Percentiles rank a stretch among this genome's conserved stretches.
Evolutionary conservation across 2,888 invertebrate species (phyloP).

Genomic region (Schizaphis graminum): DNA sequence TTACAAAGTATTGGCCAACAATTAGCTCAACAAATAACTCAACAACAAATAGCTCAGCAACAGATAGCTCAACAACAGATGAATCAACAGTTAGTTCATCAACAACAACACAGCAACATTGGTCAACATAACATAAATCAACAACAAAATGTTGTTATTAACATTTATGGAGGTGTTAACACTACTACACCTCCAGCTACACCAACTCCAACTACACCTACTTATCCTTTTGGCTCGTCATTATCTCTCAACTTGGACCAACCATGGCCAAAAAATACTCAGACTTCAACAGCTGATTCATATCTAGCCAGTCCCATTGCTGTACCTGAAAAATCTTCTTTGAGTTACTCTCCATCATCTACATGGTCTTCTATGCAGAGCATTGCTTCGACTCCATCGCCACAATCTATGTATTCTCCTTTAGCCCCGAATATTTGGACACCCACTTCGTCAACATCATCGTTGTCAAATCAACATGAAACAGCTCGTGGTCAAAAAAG

Average conservation of each 20-base stretch:
- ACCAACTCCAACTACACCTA: constrained; percentile 58
- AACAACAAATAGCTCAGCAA: constrained; percentile 32
- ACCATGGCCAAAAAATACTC: constrained; percentile 59
- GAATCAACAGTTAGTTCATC: constrained; percentile 6
- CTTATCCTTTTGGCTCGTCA: constrained; percentile 60
- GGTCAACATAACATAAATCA: constrained; percentile 50
- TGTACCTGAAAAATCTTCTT: constrained; percentile 66
- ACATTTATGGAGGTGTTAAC: constrained; percentile 56
- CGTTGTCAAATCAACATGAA: constrained; percentile 68
- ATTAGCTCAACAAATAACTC: constrained; percentile 46
- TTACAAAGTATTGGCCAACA: constrained; percentile 54
- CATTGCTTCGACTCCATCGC: constrained; percentile 66
- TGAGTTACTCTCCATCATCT: constrained; percentile 65
- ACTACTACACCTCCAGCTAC: constrained; percentile 57
- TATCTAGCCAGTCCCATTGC: constrained; percentile 68
- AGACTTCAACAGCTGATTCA: constrained; percentile 59
- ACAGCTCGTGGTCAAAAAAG: constrained; percentile 70
- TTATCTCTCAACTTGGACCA: constrained; percentile 56
- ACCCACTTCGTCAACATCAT: constrained; percentile 67
- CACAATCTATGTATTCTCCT: constrained; percentile 67
- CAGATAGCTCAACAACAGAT: constrained; percentile 50
- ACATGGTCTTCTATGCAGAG: constrained; percentile 67
- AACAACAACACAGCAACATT: constrained; percentile 8
- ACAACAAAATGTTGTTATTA: constrained; percentile 62
- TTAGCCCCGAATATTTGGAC: constrained; percentile 67